Base-by-base conservation (phyloP, 1,140 invertebrate species). In the Listronotus bonariensis region DNA sequence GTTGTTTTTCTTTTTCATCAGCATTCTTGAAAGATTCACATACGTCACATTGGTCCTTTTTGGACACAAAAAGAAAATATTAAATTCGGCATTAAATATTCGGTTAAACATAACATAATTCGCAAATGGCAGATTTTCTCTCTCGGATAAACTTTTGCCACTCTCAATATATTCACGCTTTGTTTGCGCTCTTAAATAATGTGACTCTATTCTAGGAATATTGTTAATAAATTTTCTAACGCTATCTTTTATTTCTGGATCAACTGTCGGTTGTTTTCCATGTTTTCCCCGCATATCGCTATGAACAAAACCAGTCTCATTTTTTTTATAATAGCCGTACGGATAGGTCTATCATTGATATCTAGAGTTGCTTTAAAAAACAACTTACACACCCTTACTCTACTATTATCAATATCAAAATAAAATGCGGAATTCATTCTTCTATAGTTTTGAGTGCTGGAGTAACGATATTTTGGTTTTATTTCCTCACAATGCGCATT, bases 21-120 rank as follows among this genome's bases (percentile, higher is more conserved):
- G 66, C 46, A 68, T 77, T 74, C 43, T 76, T 74, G 45, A 64
- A 78, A n/a, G 67, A 46, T 48, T 70, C 68, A 56, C 77, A 79
- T 3, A 63, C 34, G 45, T 80, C 74, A 53, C 78, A 80, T 52
- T 75, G 72, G 67, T 80, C 78, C 63, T 81, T 81, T 69, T 79
- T 80, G 8, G 76, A 76, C 40, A 69, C 63, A 56, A 74, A 59
- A 78, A 79, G 56, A 62, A 66, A 66, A 80, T 70, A 65, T 78
- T 78, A 31, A 78, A 79, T 14, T 69, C 48, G 6, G 15, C 69
- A 18, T 74, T 73, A 61, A 77, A 79, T 58, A 73, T 72, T 14
- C 46, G 48, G 42, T 58, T 49, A 17, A 53, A 73, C 57, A 65
- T 59, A 17, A 32, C 7, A 32, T 40, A 52, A 56, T 58, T 61